phyloP scores from a whole-genome alignment of 2,797 vertebrate species.

The Clarias pachynema region DNA sequence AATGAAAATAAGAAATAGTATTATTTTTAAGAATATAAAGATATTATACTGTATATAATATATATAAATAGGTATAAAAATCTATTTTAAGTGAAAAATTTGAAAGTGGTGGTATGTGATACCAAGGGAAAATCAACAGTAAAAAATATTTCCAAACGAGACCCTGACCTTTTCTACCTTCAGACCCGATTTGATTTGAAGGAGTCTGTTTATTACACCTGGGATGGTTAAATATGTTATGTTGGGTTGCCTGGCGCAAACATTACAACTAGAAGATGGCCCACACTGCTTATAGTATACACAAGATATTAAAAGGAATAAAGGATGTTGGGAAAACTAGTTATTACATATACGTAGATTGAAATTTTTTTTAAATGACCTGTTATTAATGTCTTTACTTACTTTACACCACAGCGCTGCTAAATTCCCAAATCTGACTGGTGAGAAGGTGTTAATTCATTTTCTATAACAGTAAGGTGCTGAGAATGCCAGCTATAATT shows the following conservation, averaged over 20 bases:
- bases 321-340: background rate
- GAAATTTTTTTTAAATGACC: background rate
- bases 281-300: background rate
- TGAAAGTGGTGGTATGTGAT: background rate
- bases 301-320: background rate
- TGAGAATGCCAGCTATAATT: slow-evolving; percentile 6
- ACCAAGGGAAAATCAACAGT: background rate
- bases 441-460: background rate
- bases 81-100: background rate
- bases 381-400: background rate
- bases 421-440: background rate
- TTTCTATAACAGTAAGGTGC: background rate
- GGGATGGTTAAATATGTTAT: background rate
- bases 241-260: slow-evolving; percentile 5
- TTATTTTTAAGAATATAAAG: too few species aligned
- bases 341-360: too few species aligned
- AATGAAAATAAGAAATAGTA: background rate
- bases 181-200: background rate
- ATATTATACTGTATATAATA: too few species aligned
- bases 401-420: background rate
- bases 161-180: background rate
- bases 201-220: slow-evolving; percentile 20
- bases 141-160: background rate
- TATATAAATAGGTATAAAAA: too few species aligned
- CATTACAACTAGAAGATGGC: background rate